These are phyloP conservation scores for Drosophila mayri DNA, from an alignment of 1,140 invertebrate genomes.

Conservation along the genomic window DNA sequence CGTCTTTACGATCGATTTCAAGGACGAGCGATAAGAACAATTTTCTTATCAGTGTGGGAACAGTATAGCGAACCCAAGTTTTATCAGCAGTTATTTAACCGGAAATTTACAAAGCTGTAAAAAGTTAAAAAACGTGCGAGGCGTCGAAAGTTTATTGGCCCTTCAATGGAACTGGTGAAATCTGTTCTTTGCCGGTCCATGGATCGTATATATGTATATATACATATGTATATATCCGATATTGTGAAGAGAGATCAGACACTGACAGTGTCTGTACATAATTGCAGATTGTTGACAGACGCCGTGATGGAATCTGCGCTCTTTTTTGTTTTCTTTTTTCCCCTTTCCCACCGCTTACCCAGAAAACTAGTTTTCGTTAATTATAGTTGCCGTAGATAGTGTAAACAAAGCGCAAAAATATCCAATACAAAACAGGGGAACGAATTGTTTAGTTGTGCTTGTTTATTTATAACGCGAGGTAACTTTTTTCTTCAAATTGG, in stretches of 20 bases:
- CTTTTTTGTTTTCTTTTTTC: constrained; percentile 33
- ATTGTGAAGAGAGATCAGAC: constrained; percentile 21
- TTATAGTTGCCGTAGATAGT: neutral
- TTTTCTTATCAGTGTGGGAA: constrained; percentile 7
- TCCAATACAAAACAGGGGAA: constrained; percentile 18
- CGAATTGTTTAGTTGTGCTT: constrained; percentile 15
- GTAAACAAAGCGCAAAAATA: constrained; percentile 15
- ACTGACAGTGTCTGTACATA: constrained; percentile 14
- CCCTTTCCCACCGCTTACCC: neutral
- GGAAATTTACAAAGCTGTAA: constrained; percentile 12
- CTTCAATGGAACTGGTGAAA: constrained; percentile 43
- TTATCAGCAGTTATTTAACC: constrained; percentile 14
- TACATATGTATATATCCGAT: neutral
- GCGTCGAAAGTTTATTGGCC: constrained; percentile 29
- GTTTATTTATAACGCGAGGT: constrained; percentile 49
- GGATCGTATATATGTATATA: neutral
- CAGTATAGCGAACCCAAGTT: neutral
- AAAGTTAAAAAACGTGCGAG: constrained; percentile 5
- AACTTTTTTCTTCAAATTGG: constrained; percentile 8
- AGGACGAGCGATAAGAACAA: constrained; percentile 3
- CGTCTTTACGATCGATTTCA: neutral
- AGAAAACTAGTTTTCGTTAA: constrained; percentile 62
- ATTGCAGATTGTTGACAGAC: constrained; percentile 39
- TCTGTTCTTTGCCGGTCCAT: constrained; percentile 27
- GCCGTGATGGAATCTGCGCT: constrained; percentile 37